A percentile compares a stretch with the other conserved stretches of the same genome.
These are phyloP conservation scores for Chroicocephalus ridibundus DNA, from an alignment of 2,113 vertebrate species.

Conservation along the genomic window DNA sequence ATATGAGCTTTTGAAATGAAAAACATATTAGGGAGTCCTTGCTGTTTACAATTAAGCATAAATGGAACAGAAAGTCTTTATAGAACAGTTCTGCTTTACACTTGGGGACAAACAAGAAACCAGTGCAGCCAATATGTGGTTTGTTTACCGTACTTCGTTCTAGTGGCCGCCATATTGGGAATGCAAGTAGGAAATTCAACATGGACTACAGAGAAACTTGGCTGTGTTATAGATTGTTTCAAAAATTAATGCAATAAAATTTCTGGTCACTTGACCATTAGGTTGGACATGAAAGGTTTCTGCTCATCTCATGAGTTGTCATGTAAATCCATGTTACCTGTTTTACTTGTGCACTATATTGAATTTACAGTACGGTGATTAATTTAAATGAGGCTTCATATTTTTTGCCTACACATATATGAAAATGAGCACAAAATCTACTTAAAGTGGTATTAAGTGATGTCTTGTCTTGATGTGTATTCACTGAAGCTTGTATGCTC, in stretches of 20 bases:
- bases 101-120: not conserved
- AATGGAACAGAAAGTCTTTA: not conserved
- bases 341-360: not conserved
- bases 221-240: not conserved
- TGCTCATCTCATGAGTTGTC: not conserved
- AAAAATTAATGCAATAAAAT: not conserved
- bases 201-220: not conserved
- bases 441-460: not conserved
- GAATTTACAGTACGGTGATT: not conserved
- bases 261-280: not conserved
- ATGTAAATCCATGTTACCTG: not conserved
- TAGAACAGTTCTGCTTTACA: not conserved
- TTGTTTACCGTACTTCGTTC: not conserved
- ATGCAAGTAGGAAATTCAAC: not conserved
- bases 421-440: not conserved
- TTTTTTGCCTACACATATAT: not conserved
- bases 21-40: not conserved
- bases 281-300: not conserved
- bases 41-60: not conserved
- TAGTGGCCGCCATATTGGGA: not conserved
- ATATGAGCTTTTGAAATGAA: constrained; percentile 41
- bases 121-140: not conserved
- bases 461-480: not conserved
- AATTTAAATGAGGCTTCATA: not conserved
- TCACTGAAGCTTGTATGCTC: not conserved